These are phyloP conservation scores for Muntiacus reevesi DNA, from an alignment of 2,113 vertebrate genomes.

Conservation along the genomic window DNA sequence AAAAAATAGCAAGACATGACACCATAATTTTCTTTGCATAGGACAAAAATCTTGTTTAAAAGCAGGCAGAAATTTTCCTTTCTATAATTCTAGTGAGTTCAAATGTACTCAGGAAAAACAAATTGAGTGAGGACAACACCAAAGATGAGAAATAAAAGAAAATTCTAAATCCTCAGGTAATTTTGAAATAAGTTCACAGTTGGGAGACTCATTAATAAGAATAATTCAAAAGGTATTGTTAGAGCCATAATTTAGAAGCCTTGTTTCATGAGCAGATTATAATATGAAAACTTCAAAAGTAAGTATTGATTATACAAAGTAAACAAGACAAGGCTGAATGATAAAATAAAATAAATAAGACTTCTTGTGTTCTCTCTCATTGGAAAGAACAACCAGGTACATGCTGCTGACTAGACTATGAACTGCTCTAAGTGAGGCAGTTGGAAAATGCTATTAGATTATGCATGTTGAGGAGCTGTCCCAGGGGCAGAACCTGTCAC, in stretches of 20 bases:
- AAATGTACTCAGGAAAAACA: constrained; percentile 12
- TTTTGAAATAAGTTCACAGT: neutral
- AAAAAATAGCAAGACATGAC: constrained; percentile 33
- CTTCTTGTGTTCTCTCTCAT: neutral
- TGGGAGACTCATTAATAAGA: neutral
- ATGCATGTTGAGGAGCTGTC: neutral
- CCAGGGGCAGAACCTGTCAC: neutral
- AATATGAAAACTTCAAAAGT: neutral
- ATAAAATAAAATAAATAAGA: neutral
- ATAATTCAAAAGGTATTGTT: neutral
- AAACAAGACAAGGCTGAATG: neutral
- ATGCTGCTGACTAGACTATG: neutral
- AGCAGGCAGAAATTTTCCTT: neutral
- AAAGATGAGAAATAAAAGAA: constrained; percentile 29
- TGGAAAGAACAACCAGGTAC: neutral
- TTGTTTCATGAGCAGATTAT: neutral
- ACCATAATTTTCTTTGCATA: neutral
- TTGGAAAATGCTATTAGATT: neutral
- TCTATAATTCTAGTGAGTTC: neutral
- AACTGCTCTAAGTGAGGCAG: constrained; percentile 13
- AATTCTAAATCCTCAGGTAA: neutral
- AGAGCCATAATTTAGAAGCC: neutral
- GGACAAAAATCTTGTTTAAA: constrained; percentile 13
- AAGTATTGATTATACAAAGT: constrained; percentile 22
- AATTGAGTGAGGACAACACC: neutral